phyloP scores from a whole-genome alignment of 2,888 invertebrate genomes.

The Stenotaenia linearis region DNA sequence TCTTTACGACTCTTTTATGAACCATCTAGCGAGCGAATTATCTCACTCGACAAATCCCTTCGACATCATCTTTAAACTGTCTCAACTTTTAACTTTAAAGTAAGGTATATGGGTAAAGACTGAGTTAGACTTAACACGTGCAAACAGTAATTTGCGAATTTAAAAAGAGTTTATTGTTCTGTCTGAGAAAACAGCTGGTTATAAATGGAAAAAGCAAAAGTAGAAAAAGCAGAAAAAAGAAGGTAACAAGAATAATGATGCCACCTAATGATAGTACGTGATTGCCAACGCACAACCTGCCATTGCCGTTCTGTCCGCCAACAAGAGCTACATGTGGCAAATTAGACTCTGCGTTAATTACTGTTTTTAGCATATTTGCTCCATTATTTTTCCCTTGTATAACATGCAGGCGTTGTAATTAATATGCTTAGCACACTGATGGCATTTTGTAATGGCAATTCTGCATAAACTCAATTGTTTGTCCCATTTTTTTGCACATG shows the following conservation, averaged over 20 bases:
- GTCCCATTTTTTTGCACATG: too few relatives aligned
- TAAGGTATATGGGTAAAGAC: too few relatives aligned
- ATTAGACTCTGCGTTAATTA: conserved; percentile 10
- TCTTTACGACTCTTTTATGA: too few relatives aligned
- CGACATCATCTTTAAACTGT: too few relatives aligned
- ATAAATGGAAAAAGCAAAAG: not conserved
- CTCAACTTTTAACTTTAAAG: too few relatives aligned
- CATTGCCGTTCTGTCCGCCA: not conserved
- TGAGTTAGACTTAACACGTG: too few relatives aligned
- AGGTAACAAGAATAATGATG: conserved; percentile 10
- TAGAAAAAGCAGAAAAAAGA: not conserved
- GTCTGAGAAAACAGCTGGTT: not conserved
- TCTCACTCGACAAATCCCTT: too few relatives aligned
- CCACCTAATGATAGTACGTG: conserved; percentile 19
- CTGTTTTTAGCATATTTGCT: conserved; percentile 26
- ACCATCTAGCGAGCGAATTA: too few relatives aligned
- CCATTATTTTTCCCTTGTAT: not conserved
- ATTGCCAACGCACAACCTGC: not conserved
- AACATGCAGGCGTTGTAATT: not conserved
- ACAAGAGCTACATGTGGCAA: conserved; percentile 1
- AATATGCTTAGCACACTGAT: not conserved
- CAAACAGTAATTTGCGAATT: too few relatives aligned
- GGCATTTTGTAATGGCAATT: not conserved
- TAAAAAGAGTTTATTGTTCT: not conserved
- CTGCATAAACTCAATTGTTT: not conserved